phyloP scores from a whole-genome alignment of 1,140 invertebrate genomes.

The Platyura marginata region DNA sequence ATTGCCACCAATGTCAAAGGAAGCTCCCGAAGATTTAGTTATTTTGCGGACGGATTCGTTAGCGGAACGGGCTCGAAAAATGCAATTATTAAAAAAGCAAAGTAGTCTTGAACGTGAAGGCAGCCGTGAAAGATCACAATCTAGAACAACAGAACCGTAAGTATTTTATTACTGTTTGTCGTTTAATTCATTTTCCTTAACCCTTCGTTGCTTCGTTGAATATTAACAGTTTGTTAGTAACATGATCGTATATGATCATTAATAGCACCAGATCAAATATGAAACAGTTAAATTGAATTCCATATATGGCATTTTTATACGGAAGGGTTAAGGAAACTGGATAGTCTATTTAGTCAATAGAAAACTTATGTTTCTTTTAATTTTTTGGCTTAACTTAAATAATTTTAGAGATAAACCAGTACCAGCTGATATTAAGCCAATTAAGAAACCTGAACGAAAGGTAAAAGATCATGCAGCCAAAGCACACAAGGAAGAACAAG shows the following conservation, averaged over 20 bases:
- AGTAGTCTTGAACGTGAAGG: slow-evolving; percentile 32
- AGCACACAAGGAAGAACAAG: not conserved
- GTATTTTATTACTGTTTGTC: too few species aligned
- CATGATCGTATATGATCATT: too few species aligned
- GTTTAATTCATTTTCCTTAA: too few species aligned
- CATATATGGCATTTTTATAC: too few species aligned
- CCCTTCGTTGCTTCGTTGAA: too few species aligned
- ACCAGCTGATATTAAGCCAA: not conserved
- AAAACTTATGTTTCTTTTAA: too few species aligned
- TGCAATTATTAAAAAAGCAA: slow-evolving; percentile 34
- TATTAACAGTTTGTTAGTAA: too few species aligned
- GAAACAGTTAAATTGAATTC: too few species aligned
- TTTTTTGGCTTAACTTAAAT: too few species aligned
- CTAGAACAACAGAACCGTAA: slow-evolving; percentile 1
- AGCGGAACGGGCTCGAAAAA: slow-evolving; percentile 37
- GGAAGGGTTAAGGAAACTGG: too few species aligned
- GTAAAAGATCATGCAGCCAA: not conserved
- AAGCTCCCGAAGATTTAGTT: slow-evolving; percentile 26
- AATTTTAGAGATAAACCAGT: not conserved
- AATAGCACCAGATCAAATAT: too few species aligned
- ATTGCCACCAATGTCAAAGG: slow-evolving; percentile 13
- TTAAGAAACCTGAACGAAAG: not conserved
- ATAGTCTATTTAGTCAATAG: too few species aligned
- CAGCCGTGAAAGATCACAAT: slow-evolving; percentile 25
- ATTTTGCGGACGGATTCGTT: slow-evolving; percentile 36